A percentile compares a stretch with the other conserved stretches of the same genome.
Conservation (phyloP, 1,140 invertebrate genomes). For the Luehdorfia chinensis region DNA sequence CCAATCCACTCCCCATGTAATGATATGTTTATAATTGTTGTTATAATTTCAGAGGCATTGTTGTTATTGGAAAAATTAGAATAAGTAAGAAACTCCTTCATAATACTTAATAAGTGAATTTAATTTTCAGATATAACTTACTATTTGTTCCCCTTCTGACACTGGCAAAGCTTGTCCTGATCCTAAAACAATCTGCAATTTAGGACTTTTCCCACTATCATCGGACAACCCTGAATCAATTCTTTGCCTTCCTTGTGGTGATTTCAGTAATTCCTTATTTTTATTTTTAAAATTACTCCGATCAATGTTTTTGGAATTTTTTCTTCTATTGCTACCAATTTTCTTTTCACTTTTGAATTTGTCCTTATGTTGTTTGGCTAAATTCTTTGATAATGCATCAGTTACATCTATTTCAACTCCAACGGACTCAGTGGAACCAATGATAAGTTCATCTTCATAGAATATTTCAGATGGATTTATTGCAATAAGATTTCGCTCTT, state of each 20-base stretch:
- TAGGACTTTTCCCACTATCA: constrained; percentile 54
- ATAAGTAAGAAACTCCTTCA: too few species aligned
- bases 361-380: constrained; percentile 43
- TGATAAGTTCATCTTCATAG: constrained; percentile 51
- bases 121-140: too few species aligned
- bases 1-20: too few species aligned
- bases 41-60: too few species aligned
- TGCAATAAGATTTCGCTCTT: constrained; percentile 22
- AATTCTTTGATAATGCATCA: constrained; percentile 37
- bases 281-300: constrained; percentile 36
- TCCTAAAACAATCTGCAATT: constrained; percentile 74
- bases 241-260: constrained; percentile 42
- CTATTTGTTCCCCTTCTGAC: constrained; percentile 79
- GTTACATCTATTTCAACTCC: constrained; percentile 37
- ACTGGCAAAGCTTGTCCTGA: constrained; percentile 74
- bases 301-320: constrained; percentile 51
- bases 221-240: constrained; percentile 52
- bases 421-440: constrained; percentile 50
- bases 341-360: constrained; percentile 53
- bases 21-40: too few species aligned
- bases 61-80: too few species aligned
- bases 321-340: constrained; percentile 62
- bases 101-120: too few species aligned
- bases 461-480: constrained; percentile 49
- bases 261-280: constrained; percentile 51